Base-by-base conservation (phyloP, 2,113 vertebrate species). In the Oncorhynchus kisutch region DNA sequence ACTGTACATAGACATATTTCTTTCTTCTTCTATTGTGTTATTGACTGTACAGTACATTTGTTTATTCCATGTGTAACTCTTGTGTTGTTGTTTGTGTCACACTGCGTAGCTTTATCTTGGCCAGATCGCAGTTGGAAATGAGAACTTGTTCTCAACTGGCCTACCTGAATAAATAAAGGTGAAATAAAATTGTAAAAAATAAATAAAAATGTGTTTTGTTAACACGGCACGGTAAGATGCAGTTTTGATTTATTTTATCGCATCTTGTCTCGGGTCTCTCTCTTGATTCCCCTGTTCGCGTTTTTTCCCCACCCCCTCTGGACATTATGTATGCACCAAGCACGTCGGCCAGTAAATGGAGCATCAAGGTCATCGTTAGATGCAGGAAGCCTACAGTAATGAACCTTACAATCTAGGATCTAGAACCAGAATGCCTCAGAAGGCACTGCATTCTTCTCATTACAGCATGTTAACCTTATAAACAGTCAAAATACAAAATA, bases 321-420 rank as follows among this genome's bases (percentile, higher is more conserved):
- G 67, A 24, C 70, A 67, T 74, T 64, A 70, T 62, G 59, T 29
- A 81, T 31, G 81, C 75, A 8, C 27, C 9, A 76, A 74, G 76
- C 79, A 75, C 73, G 57, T 80, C 71, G 24, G 29, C 59, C 51
- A 20, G 70, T 34, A 71, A 73, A 59, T 12, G 3, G 51, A 85
- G 81, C 77, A 80, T 82, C 87, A 88, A 90, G 90, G 90, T 88
- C 86, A 76, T 29, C 3, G 68, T 59, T 54, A 62, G 67, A 74
- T 24, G 75, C 75, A 72, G 78, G 77, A 80, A 78, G 81, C 77
- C 77, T 75, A 48, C 60, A 13, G 76, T 80, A 87, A 85, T 81
- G 81, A 84, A 81, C 69, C 69, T 76, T 73, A 54, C 67, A 73
- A 73, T 81, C 73, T 54, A 18, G 14, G 16, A 54, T 54, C 14